Percentiles rank a stretch among this genome's conserved stretches.
Conservation (phyloP, 1,140 invertebrate species). For the Tetranychus cinnabarinus region DNA sequence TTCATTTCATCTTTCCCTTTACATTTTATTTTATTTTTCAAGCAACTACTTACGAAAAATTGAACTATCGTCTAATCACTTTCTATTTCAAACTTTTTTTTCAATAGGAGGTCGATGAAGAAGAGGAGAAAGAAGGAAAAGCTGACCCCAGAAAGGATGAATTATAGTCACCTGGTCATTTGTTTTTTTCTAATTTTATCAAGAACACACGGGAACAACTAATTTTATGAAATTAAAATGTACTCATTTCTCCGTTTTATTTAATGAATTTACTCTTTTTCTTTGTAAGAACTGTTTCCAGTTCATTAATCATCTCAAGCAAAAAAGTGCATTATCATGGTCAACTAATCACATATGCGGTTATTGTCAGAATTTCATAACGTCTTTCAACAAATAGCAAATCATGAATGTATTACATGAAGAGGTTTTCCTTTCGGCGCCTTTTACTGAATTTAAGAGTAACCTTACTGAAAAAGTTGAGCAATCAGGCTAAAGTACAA, state of each 20-base stretch:
- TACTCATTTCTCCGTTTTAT: background rate
- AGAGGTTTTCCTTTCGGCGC: no score
- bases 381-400: no score
- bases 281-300: background rate
- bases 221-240: background rate
- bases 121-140: constrained; percentile 8
- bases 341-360: background rate
- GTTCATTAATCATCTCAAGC: background rate
- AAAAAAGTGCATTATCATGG: background rate
- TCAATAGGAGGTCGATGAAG: constrained; percentile 9
- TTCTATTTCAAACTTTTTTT: background rate
- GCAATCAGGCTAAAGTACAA: no score
- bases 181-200: background rate
- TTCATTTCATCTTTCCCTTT: no score
- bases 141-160: constrained; percentile 4
- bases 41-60: no score
- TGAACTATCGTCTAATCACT: background rate
- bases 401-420: no score
- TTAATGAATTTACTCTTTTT: background rate
- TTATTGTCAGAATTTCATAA: no score
- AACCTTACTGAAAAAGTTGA: no score
- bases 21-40: no score
- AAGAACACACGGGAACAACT: background rate
- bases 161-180: constrained; percentile 1
- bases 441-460: no score